Conservation (phyloP, 2,888 invertebrate genomes). For the Disparrhopalites patrizii region DNA sequence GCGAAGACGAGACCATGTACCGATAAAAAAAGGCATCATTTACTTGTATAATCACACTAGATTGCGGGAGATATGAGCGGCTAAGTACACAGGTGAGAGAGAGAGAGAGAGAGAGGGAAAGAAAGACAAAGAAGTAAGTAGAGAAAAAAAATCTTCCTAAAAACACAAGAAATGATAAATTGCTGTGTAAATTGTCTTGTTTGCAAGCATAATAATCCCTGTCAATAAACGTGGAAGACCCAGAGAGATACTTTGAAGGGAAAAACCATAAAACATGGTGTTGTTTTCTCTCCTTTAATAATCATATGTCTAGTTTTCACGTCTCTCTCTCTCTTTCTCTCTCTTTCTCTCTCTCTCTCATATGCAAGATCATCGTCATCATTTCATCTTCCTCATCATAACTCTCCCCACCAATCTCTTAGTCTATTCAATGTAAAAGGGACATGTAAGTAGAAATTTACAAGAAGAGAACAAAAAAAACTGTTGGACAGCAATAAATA, state of each 20-base stretch:
- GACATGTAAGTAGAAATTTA: neutral
- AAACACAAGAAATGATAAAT: too few relatives aligned
- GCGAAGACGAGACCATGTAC: too few relatives aligned
- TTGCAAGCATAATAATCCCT: neutral
- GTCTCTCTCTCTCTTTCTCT: too few relatives aligned
- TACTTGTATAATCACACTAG: too few relatives aligned
- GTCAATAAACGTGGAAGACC: neutral
- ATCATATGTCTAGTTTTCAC: neutral
- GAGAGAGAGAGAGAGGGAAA: neutral
- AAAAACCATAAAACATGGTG: too few relatives aligned
- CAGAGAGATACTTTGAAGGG: too few relatives aligned
- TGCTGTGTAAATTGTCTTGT: neutral
- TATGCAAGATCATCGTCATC: neutral
- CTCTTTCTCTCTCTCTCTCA: neutral
- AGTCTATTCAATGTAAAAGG: neutral
- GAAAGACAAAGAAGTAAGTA: neutral
- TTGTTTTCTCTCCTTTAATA: too few relatives aligned
- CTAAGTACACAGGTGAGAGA: too few relatives aligned
- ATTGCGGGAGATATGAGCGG: too few relatives aligned
- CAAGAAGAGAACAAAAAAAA: neutral
- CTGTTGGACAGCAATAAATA: too few relatives aligned
- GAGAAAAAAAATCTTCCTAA: neutral
- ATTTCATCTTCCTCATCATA: too few relatives aligned
- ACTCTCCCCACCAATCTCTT: neutral
- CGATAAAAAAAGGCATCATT: too few relatives aligned